Percentiles rank a stretch among this genome's conserved stretches.
phyloP scores from a whole-genome alignment of 64 coral and sea anemone genomes.

The Pocillopora verrucosa region DNA sequence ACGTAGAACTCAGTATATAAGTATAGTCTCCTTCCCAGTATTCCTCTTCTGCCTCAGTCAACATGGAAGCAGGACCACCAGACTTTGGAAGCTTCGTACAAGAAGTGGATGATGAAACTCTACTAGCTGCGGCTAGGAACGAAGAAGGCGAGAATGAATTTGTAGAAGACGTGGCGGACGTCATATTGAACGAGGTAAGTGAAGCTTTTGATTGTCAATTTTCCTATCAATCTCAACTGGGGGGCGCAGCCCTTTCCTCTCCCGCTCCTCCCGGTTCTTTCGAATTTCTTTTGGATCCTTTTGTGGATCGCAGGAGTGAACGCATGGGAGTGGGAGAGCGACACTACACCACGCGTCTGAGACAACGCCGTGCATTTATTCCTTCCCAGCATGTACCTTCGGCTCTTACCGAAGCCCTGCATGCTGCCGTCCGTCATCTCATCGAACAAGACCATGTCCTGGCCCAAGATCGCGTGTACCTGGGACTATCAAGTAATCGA shows the following conservation, averaged over 20 bases:
- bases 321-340: not conserved
- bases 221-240: not conserved
- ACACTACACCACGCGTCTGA: not conserved
- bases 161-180: too few species aligned
- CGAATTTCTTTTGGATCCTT: not conserved
- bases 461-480: slow-evolving; percentile 6
- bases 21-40: too few species aligned
- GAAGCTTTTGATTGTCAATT: not conserved
- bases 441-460: not conserved
- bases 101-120: too few species aligned
- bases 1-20: too few species aligned
- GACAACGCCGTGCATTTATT: not conserved
- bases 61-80: too few species aligned
- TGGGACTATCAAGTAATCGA: not conserved
- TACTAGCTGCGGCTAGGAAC: too few species aligned
- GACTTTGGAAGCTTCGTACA: too few species aligned
- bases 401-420: not conserved
- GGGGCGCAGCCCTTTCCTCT: not conserved
- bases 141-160: too few species aligned
- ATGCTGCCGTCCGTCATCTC: not conserved
- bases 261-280: not conserved
- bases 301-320: not conserved
- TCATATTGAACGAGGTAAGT: too few species aligned
- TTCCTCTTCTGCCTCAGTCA: too few species aligned
- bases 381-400: not conserved